Percentiles rank a stretch among this genome's conserved stretches.
phyloP scores from a whole-genome alignment of 2,888 invertebrate genomes.

The Drosophila subquinaria region DNA sequence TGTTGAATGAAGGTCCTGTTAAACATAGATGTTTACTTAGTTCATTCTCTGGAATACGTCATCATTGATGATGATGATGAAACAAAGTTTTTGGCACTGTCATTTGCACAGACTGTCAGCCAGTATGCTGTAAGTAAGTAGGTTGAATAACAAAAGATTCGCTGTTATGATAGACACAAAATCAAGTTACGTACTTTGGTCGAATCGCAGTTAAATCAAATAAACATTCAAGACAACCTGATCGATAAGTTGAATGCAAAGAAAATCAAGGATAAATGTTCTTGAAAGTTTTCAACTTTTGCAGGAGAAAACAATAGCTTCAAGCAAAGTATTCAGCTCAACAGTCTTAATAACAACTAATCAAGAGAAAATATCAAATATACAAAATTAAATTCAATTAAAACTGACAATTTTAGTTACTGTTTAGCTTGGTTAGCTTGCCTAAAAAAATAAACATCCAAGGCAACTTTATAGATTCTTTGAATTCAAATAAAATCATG shows the following conservation, averaged over 20 bases:
- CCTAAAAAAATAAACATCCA: background rate
- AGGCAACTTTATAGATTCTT: conserved; percentile 8
- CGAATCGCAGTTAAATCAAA: background rate
- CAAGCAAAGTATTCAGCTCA: background rate
- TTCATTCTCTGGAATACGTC: conserved; percentile 30
- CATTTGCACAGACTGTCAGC: conserved; percentile 26
- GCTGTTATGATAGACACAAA: conserved; percentile 7
- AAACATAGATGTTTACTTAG: conserved; percentile 30
- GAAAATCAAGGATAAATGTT: background rate
- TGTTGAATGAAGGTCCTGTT: conserved; percentile 8
- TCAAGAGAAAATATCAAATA: too few relatives aligned
- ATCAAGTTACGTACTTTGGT: background rate
- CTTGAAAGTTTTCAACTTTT: background rate
- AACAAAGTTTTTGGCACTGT: conserved; percentile 22
- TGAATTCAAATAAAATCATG: background rate
- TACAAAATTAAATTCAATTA: too few relatives aligned
- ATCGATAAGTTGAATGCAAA: conserved; percentile 2
- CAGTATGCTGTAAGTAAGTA: conserved; percentile 5
- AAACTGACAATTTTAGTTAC: too few relatives aligned
- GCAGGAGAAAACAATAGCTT: background rate
- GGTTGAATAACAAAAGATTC: conserved; percentile 9
- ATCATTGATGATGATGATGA: conserved; percentile 17
- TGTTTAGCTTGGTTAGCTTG: too few relatives aligned
- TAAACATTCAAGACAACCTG: conserved; percentile 8
- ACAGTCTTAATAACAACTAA: too few relatives aligned